phyloP scores from a whole-genome alignment of 1,140 invertebrate species.

The Mya arenaria region DNA sequence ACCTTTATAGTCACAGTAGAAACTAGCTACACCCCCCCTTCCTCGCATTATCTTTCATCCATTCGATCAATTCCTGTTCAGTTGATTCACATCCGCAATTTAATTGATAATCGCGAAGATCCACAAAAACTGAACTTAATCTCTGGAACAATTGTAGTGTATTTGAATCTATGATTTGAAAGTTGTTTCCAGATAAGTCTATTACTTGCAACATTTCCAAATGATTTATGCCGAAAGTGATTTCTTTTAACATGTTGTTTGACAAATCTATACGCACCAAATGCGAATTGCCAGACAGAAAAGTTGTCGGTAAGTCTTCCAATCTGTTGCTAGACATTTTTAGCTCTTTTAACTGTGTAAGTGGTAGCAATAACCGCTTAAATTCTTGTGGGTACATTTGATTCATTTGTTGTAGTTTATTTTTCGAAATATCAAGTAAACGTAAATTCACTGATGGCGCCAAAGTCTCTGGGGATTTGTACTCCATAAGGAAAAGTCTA shows the following conservation, averaged over 20 bases:
- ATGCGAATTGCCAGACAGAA: not conserved
- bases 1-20: not conserved
- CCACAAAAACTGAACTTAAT: no score
- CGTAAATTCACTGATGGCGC: not conserved
- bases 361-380: not conserved
- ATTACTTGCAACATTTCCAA: not conserved
- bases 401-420: not conserved
- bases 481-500: no score
- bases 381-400: not conserved
- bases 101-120: no score
- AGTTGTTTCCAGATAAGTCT: not conserved
- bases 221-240: not conserved
- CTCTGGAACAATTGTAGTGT: not conserved
- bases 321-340: not conserved
- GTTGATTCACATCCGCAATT: no score
- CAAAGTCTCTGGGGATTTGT: not conserved
- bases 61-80: no score
- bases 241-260: not conserved
- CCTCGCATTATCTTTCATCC: no score
- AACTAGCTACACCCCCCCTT: not conserved
- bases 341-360: not conserved
- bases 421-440: not conserved
- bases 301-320: not conserved
- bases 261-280: not conserved
- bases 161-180: not conserved